Evolutionary conservation across 2,797 vertebrate genomes (phyloP), one percentile per base, ranked within the genome.

Genomic region (Acanthurus leucopareius): DNA sequence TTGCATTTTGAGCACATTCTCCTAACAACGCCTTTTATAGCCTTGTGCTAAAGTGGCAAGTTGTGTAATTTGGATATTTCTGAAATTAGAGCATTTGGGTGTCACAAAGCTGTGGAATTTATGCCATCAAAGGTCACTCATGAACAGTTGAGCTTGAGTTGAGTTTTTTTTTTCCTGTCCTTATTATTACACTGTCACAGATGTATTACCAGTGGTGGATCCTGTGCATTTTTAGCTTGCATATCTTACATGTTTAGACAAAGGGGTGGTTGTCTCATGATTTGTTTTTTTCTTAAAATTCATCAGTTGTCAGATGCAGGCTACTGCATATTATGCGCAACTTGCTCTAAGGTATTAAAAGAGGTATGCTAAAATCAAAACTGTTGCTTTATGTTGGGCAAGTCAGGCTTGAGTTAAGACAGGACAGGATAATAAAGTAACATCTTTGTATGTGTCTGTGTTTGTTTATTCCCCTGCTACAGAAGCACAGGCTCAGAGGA

Each of bases 1-100:
- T 91, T 91, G 87, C 85, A 80, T 92, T 91, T 85, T 81, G 86
- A 91, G 79, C 82, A 84, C 87, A 82, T 91, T 89, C 88, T 90
- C 85, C 81, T 84, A 77, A 89, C 85, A 84, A 70, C 64, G 70
- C 85, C 90, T 89, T 93, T 92, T 90, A 92, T 89, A 91, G 90
- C 56, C 78, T 62, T 79, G 73, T 83, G 82, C 87, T 86, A 75
- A 88, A 88, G 83, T 86, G 82, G 80, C 83, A 86, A 88, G 80
- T 86, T 84, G 82, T 84, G 86, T 88, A 91, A 92, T 93, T 91
- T 90, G 73, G 89, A 87, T 91, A 81, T 86, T 91, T 92, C 76
- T 86, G 74, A 91, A 92, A 90, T 90, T 79, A 58, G 80, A 87
- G 73, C 80, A 81, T 89, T 86, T 86, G 75, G 67, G 57, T 67